phyloP scores from a whole-genome alignment of 2,797 vertebrate genomes.

The Spinus olivaceus region DNA sequence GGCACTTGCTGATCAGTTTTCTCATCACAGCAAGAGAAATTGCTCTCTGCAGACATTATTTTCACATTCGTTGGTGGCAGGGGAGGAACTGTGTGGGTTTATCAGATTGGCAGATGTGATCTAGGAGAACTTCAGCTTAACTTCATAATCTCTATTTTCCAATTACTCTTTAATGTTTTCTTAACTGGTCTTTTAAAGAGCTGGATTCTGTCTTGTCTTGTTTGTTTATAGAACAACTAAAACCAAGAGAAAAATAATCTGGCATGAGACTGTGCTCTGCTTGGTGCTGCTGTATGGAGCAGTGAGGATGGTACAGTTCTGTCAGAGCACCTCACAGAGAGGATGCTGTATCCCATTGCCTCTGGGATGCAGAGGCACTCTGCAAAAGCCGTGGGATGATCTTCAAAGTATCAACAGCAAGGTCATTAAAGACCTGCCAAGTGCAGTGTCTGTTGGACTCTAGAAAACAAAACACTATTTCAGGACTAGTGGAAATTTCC shows the following conservation, averaged over 20 bases:
- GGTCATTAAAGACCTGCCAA: slow-evolving; percentile 2
- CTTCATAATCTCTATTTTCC: background rate
- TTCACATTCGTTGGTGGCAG: background rate
- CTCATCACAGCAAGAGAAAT: background rate
- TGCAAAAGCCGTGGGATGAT: background rate
- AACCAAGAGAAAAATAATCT: background rate
- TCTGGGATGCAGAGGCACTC: background rate
- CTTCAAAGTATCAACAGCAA: slow-evolving; percentile 3
- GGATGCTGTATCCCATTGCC: background rate
- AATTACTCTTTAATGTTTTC: background rate
- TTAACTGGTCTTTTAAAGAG: background rate
- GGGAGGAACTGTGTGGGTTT: background rate
- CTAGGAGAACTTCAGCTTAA: background rate
- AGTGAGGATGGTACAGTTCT: background rate
- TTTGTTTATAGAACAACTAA: background rate
- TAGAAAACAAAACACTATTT: background rate
- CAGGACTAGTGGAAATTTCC: slow-evolving; percentile 7
- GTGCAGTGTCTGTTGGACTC: background rate
- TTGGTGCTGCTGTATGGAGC: background rate
- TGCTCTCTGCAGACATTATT: background rate
- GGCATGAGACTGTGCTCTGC: background rate
- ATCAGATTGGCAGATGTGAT: background rate
- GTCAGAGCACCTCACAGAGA: background rate
- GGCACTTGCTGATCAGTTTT: background rate
- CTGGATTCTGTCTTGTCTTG: background rate